Evolutionary conservation across 2,113 vertebrate genomes (phyloP), one percentile per base, ranked within the genome.

Genomic region (Halcyon senegalensis): DNA sequence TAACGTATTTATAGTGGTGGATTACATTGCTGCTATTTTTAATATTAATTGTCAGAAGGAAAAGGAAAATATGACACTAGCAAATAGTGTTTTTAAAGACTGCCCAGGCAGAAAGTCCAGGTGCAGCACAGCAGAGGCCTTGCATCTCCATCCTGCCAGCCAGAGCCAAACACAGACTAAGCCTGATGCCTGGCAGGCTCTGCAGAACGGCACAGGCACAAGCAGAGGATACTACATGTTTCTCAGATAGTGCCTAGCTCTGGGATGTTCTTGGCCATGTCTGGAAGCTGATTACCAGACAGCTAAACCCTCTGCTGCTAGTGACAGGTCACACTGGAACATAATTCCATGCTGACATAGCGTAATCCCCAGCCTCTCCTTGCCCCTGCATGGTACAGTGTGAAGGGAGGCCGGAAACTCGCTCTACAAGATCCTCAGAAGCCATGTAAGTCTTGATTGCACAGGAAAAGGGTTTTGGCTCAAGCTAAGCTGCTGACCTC

Each of bases 301-400:
- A 84, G 43, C 55, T 59, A 92, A 76, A 16, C 8, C 31, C 25
- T 25, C 53, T 51, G 7, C 13, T 28, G 50, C n/a, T 28, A 72
- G 14, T 28, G 23, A 4, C 1, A 1, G 27, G 1, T 43, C 20
- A 64, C 1, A 1, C 0, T 35, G 53, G 13, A 76, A 62, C 6
- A 13, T 28, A 91, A 78, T 60, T 72, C 53, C 30, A 73, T 0
- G 0, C 24, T 41, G 53, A 44, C 16, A 25, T 3, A 58, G 31
- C 55, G 69, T 39, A 74, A 13, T 55, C 10, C 60, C 5, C 1
- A 1, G n/a, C 7, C 28, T 64, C 31, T 78, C 33, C 63, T 37
- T 48, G 30, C 13, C 25, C 12, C 10, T 28, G 19, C 0, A 0
- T 35, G 59, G 37, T 1, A 1, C 0, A 0, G 13, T 2, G 9